Base-by-base conservation (phyloP, 1,140 invertebrate genomes). In the Conus betulinus region DNA sequence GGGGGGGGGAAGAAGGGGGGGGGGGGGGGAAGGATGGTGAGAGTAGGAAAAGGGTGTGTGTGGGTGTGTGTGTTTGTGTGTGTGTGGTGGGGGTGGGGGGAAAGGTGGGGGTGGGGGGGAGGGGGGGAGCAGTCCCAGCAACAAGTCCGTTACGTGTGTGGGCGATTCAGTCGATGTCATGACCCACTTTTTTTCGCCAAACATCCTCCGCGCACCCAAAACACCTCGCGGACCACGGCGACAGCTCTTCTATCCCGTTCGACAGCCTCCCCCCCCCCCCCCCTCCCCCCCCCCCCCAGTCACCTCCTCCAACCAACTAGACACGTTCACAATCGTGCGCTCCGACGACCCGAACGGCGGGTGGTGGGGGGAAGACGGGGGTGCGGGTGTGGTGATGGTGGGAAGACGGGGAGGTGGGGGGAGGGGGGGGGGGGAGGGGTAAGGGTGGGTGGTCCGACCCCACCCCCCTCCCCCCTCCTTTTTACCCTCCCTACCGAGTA, bases 81-180 rank as follows among this genome's bases (percentile, higher is more conserved):
- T 7, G 67, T 20, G 23, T 13, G 67, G 67, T 5, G 5, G 13
- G 67, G 23, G 67, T 8, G 23, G 67, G 67, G 67, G 67, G 20
- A n/a, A 71, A 71, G 13, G 67, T 5, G 67, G 67, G 67, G 67
- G 23, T 13, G 67, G 13, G 55, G 13, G 6, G 13, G 55, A 57
- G 55, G 13, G 6, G 20, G 23, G 5, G 5, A 71, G 67, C 23
- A 23, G 67, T 71, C 67, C 67, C 67, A 71, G 67, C 67, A 71
- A 71, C 67, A 71, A 71, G 67, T 71, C 67, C 67, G 67, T 23
- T 7, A 13, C 15, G 67, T n/a, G n/a, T n/a, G n/a, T 71, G 67
- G 67, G 67, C 67, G 67, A 71, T 71, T 71, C 67, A 71, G 67
- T 71, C 67, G 67, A 71, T 71, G 67, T 71, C 67, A 71, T 71